These are phyloP conservation scores for Sturnira hondurensis DNA, from an alignment of 2,113 vertebrate genomes.

Conservation along the genomic window DNA sequence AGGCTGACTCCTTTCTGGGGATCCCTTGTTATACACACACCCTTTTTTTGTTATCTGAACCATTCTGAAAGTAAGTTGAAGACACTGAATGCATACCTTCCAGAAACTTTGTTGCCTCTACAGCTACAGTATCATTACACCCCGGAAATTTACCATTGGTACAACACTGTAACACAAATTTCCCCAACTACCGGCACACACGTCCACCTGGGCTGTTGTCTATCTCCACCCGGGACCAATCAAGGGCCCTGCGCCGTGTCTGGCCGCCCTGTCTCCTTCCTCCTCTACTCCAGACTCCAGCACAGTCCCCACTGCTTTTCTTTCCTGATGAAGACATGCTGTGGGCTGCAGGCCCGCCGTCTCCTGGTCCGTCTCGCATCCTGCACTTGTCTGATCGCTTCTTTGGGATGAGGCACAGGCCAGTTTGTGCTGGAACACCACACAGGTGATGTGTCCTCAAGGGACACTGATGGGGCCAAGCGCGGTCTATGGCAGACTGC, in stretches of 20 bases:
- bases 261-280: neutral
- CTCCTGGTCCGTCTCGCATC: neutral
- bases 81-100: neutral
- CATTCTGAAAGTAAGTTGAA: neutral
- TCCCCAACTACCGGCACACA: neutral
- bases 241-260: neutral
- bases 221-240: neutral
- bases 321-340: neutral
- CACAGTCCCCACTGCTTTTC: neutral
- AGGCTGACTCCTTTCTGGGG: neutral
- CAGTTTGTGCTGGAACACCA: neutral
- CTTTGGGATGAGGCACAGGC: neutral
- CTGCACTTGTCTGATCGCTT: neutral
- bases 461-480: no score
- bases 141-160: neutral
- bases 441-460: neutral
- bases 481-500: rapidly evolving
- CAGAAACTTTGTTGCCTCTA: neutral
- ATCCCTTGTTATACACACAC: neutral
- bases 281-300: neutral
- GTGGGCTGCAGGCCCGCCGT: neutral
- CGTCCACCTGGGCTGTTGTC: neutral
- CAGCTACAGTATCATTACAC: neutral
- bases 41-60: neutral
- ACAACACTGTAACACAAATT: neutral